These are phyloP conservation scores for Listronotus oregonensis DNA, from an alignment of 1,140 invertebrate species.

Conservation along the genomic window DNA sequence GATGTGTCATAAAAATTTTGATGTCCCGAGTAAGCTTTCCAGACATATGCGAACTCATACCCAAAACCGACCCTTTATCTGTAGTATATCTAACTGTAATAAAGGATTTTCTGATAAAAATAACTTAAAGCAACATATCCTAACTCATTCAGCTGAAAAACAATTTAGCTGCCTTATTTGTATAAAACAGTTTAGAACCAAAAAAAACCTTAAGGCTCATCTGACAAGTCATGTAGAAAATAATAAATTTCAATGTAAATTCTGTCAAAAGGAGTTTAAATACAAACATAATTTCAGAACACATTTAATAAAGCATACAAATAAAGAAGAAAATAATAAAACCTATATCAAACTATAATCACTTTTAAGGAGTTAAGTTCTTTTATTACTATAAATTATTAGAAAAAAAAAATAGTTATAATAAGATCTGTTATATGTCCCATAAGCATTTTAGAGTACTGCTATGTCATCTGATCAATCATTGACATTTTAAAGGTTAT, in stretches of 20 bases:
- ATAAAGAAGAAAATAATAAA: too few species aligned
- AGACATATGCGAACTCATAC: constrained; percentile 15
- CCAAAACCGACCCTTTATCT: constrained; percentile 3
- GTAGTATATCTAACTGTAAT: background rate
- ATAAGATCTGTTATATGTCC: too few species aligned
- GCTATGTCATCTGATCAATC: too few species aligned
- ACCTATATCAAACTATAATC: too few species aligned
- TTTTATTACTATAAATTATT: too few species aligned
- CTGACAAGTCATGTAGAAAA: background rate
- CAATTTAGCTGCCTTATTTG: constrained; percentile 12
- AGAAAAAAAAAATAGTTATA: too few species aligned
- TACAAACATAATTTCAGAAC: constrained; percentile 16
- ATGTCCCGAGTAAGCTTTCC: constrained; percentile 12
- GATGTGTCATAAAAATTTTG: constrained; percentile 9
- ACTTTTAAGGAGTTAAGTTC: too few species aligned
- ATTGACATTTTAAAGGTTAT: too few species aligned
- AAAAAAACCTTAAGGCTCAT: constrained; percentile 15
- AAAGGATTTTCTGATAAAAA: constrained; percentile 15
- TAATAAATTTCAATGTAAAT: constrained; percentile 2
- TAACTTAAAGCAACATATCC: constrained; percentile 8
- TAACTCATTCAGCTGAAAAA: background rate
- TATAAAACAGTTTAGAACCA: constrained; percentile 7
- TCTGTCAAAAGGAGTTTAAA: constrained; percentile 13
- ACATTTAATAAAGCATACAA: constrained; percentile 3
- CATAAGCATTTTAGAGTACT: too few species aligned